A percentile compares a stretch with the other conserved stretches of the same genome.
These are phyloP conservation scores for Taeniopygia guttata DNA, from an alignment of 2,797 vertebrate genomes.

Conservation along the genomic window DNA sequence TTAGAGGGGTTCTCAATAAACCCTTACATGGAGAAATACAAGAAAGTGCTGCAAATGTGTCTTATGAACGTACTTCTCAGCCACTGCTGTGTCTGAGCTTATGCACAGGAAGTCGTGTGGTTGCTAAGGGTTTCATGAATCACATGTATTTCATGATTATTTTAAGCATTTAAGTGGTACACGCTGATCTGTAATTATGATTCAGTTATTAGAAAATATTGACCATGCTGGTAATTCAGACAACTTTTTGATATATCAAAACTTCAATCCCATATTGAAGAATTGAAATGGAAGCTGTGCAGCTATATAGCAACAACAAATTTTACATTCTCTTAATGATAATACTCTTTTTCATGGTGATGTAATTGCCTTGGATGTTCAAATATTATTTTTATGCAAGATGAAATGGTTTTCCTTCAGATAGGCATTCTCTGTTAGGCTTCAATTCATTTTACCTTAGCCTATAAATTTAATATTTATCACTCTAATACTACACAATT, in stretches of 20 bases:
- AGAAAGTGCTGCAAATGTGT: neutral
- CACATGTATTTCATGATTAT: constrained; percentile 31
- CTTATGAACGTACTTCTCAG: constrained; percentile 12
- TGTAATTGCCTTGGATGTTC: neutral
- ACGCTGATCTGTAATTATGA: constrained; percentile 33
- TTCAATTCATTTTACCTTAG: neutral
- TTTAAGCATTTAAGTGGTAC: constrained; percentile 44
- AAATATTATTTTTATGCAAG: neutral
- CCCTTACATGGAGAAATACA: neutral
- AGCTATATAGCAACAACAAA: neutral
- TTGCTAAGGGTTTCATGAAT: constrained; percentile 48
- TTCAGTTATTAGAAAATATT: constrained; percentile 53
- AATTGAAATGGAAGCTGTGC: neutral
- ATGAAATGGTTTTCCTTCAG: neutral
- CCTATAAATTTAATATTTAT: neutral
- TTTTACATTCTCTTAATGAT: neutral
- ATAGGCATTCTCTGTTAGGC: neutral
- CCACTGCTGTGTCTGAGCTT: neutral
- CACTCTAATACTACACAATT: neutral
- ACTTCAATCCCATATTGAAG: neutral
- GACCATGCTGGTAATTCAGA: neutral
- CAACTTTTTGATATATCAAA: constrained; percentile 2
- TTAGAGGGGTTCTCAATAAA: neutral
- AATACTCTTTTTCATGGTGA: neutral
- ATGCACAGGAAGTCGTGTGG: constrained; percentile 22